Base-by-base conservation (phyloP, 2,113 vertebrate genomes). In the Terrapene triunguis region DNA sequence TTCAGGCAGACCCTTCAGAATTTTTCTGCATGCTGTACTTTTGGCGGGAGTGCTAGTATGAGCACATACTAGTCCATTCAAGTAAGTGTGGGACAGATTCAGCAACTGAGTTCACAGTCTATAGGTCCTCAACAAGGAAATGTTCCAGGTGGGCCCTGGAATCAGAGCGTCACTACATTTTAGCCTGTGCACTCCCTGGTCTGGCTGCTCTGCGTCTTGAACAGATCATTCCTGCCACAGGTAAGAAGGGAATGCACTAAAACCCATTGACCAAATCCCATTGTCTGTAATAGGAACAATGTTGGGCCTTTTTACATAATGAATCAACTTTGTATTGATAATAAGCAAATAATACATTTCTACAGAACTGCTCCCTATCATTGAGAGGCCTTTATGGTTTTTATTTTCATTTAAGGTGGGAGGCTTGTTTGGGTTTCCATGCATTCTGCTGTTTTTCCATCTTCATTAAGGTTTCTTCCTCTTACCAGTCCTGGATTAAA, bases 401-500 rank as follows among this genome's bases (percentile, higher is more conserved):
- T 48, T 88, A n/a, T 50, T 85, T 93, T 88, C 92, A 55, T 17
- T 42, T 93, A 9, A 89, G 29, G 86, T 85, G 92, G 42, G 32
- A 47, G 53, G 38, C 2, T 38, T 83, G 51, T 82, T 51, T 84
- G 47, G 51, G 32, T 84, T 76, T 13, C 24, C 57, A 5, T 83
- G 93, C 0, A 2, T 82, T 74, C 80, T 96, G 51, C 51, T 94
- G 57, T 42, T 54, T 95, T 96, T 94, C 5, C 35, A 27, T 87
- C 54, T 94, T 93, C 35, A 16, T 91, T 93, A 86, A 93, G 55
- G 85, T 59, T 80, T 91, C 16, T 91, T 89, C 42, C 19, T 88
- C 59, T 94, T 89, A 47, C 82, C 90, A 92, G 72, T 9, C 35
- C 72, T 62, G 48, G 38, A 91, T 94, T 85, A 89, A 96, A 95